Conservation (phyloP, 2,113 vertebrate species). For the Phoxinus phoxinus region DNA sequence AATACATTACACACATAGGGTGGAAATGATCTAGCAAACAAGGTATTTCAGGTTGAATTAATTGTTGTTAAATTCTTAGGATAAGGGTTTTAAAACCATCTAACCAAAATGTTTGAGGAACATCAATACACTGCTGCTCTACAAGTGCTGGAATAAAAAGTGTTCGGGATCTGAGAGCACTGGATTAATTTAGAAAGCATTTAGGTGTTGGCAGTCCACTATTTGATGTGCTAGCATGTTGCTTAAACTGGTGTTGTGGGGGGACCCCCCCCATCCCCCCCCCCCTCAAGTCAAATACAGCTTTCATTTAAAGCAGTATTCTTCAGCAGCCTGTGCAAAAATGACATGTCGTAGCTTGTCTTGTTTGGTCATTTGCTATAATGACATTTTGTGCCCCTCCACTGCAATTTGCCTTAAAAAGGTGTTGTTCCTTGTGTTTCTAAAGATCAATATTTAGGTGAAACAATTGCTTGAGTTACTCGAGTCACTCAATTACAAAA, state of each 20-base stretch:
- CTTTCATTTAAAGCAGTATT: not conserved
- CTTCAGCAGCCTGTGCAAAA: not conserved
- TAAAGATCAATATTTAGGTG: constrained; percentile 19
- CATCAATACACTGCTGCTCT: not conserved
- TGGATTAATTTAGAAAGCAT: constrained; percentile 5
- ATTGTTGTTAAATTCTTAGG: not conserved
- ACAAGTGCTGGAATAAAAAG: not conserved
- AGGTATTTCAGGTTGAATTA: not conserved
- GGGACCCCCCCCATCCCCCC: no score
- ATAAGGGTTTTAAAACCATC: not conserved
- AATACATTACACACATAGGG: not conserved
- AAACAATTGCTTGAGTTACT: constrained; percentile 23
- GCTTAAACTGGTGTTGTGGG: not conserved
- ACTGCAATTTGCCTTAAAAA: constrained; percentile 6
- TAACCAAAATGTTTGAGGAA: not conserved
- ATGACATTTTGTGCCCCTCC: constrained; percentile 22
- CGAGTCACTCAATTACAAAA: constrained; percentile 25
- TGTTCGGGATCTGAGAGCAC: not conserved
- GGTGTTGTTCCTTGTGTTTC: constrained; percentile 19
- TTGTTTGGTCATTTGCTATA: constrained; percentile 15
- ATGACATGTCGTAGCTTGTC: not conserved
- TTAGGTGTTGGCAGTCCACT: constrained; percentile 10
- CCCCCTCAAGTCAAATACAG: not conserved
- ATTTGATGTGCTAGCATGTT: constrained; percentile 10
- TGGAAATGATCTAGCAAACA: not conserved